Evolutionary conservation across 2,113 vertebrate genomes (phyloP).

Genomic region (Syngnathus floridae): DNA sequence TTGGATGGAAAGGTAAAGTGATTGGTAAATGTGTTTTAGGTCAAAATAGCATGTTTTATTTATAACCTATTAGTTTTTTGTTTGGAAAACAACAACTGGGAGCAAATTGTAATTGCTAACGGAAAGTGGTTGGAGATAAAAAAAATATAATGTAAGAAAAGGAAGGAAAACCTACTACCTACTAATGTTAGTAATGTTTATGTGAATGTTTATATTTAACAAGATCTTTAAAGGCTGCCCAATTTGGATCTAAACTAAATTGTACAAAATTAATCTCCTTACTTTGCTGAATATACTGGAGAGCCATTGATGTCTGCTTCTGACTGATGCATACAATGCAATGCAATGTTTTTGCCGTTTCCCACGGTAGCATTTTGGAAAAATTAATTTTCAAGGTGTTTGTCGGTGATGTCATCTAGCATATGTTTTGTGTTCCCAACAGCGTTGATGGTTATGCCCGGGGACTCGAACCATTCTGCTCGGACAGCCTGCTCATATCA

Average conservation of each 20-base stretch:
- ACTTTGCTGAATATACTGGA: neutral
- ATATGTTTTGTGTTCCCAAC: slow-evolving; percentile 5
- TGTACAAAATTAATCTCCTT: neutral
- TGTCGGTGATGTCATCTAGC: neutral
- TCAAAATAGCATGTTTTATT: too few relatives aligned
- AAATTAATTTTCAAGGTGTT: neutral
- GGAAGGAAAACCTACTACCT: too few relatives aligned
- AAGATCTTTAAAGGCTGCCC: neutral
- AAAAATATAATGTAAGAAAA: too few relatives aligned
- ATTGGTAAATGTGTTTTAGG: too few relatives aligned
- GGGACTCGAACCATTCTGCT: slow-evolving; percentile 71
- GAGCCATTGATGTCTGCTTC: neutral
- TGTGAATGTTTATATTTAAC: neutral
- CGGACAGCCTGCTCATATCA: slow-evolving; percentile 80
- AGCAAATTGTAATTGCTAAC: too few relatives aligned
- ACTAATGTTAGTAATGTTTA: too few relatives aligned
- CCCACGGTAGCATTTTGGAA: neutral
- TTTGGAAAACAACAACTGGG: too few relatives aligned
- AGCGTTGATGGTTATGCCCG: slow-evolving; percentile 78
- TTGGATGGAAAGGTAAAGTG: too few relatives aligned
- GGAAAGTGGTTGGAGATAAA: too few relatives aligned
- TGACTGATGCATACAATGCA: neutral
- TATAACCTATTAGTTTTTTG: too few relatives aligned
- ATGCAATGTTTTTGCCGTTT: neutral
- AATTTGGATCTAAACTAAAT: neutral